Conservation (phyloP, 2,888 invertebrate genomes). For the Agriopis marginaria region DNA sequence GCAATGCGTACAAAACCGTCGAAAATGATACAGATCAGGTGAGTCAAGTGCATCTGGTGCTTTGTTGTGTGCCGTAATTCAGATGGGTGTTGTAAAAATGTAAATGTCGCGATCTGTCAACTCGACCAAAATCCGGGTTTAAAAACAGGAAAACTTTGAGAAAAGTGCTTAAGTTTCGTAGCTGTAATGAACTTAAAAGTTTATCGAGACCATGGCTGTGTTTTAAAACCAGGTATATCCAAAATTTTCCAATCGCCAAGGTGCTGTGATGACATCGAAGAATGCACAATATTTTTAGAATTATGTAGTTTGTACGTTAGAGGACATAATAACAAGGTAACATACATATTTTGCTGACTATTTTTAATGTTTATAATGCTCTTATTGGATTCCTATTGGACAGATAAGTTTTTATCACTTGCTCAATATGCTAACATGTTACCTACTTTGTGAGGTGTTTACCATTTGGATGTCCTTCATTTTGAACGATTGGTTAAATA, state of each 20-base stretch:
- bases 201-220: conserved; percentile 12
- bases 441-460: conserved; percentile 65
- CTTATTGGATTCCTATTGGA: conserved; percentile 55
- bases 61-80: conserved; percentile 67
- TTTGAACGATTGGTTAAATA: conserved; percentile 44
- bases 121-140: conserved; percentile 79
- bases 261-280: conserved; percentile 74
- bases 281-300: conserved; percentile 85
- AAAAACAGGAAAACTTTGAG: conserved; percentile 61
- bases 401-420: conserved; percentile 42
- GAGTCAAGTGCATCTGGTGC: conserved; percentile 66
- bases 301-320: conserved; percentile 78
- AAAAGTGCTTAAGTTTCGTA: conserved; percentile 52
- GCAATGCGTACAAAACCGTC: conserved; percentile 83
- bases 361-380: conserved; percentile 50
- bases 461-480: conserved; percentile 63
- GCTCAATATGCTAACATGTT: conserved; percentile 58
- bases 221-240: conserved; percentile 33
- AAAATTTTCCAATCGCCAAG: conserved; percentile 31
- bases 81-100: conserved; percentile 70
- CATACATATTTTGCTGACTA: conserved; percentile 59
- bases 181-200: conserved; percentile 24
- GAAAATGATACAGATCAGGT: conserved; percentile 85
- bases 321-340: conserved; percentile 78
- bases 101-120: conserved; percentile 81